Percentiles rank a stretch among this genome's conserved stretches.
Evolutionary conservation across 2,888 invertebrate species (phyloP).

Genomic region (Mimachlamys varia): DNA sequence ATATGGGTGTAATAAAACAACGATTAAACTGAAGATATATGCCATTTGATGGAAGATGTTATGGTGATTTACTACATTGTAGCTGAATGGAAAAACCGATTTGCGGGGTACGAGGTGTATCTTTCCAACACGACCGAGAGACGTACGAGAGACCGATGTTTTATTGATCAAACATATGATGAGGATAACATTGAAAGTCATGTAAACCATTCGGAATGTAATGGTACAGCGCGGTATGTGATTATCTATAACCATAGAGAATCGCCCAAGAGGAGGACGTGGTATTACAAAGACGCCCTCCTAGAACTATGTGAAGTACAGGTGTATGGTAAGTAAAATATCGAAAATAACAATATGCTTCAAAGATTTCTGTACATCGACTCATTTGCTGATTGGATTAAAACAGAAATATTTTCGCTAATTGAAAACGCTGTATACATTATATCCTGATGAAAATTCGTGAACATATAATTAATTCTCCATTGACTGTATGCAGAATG

Average conservation of each 20-base stretch:
- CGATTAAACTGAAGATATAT: no score
- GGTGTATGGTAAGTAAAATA: neutral
- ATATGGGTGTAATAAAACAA: no score
- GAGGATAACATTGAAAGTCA: neutral
- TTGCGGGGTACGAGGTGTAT: neutral
- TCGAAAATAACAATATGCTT: no score
- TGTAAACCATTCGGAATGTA: neutral
- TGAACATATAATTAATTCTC: no score
- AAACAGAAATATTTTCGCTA: no score
- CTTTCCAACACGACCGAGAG: neutral
- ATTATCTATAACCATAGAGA: neutral
- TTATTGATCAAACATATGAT: neutral
- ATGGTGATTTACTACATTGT: neutral
- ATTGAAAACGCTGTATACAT: no score
- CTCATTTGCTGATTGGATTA: no score
- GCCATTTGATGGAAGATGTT: no score
- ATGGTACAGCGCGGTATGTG: neutral
- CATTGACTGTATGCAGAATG: no score
- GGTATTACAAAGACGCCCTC: neutral
- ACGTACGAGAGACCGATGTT: neutral
- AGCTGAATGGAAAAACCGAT: neutral
- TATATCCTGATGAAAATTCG: no score
- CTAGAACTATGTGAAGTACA: constrained; percentile 17
- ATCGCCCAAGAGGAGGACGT: neutral
- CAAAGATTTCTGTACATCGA: no score